Percentiles rank a stretch among this genome's conserved stretches.
Conservation (phyloP, 2,888 invertebrate genomes). For the Dolichopus griseipennis region DNA sequence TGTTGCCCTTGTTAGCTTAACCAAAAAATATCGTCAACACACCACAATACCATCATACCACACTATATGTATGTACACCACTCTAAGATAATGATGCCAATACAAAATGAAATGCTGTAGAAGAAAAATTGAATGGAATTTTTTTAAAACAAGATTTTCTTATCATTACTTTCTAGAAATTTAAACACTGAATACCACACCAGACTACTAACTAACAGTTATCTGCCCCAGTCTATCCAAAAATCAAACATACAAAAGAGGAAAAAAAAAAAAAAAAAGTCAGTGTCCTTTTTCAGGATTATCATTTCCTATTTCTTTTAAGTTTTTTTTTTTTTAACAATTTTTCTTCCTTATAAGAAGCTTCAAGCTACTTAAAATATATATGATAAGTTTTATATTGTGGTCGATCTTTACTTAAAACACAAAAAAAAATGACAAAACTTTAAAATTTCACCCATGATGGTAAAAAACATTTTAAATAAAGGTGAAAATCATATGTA, state of each 20-base stretch:
- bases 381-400: background rate
- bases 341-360: background rate
- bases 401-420: background rate
- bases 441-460: background rate
- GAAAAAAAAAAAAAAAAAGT: background rate
- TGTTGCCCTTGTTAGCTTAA: conserved; percentile 8
- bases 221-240: no score
- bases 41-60: no score
- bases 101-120: background rate
- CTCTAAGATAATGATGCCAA: background rate
- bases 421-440: background rate
- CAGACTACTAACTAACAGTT: no score
- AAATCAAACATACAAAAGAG: no score
- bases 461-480: background rate
- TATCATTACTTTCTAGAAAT: background rate
- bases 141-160: background rate
- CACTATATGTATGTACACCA: no score
- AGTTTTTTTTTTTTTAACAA: no score
- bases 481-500: background rate
- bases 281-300: background rate
- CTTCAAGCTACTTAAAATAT: background rate
- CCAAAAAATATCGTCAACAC: no score
- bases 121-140: background rate
- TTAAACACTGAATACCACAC: background rate
- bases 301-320: no score